These are phyloP conservation scores for Phoebastria nigripes DNA, from an alignment of 2,797 vertebrate species.

Conservation along the genomic window DNA sequence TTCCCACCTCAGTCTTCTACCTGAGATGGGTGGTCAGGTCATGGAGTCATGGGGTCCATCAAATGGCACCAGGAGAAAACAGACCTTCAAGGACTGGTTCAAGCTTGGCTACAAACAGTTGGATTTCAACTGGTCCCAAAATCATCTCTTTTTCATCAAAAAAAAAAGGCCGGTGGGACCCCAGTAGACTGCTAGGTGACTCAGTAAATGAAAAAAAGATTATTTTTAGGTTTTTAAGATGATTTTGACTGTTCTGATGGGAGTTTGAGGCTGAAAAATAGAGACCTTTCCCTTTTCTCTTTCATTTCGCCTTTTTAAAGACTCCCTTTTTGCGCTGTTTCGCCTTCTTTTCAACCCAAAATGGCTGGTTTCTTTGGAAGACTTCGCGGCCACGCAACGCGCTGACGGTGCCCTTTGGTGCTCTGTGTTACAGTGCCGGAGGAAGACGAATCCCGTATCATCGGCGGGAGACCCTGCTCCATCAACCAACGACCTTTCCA, in stretches of 20 bases:
- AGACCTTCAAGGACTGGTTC: neutral
- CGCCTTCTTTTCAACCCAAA: neutral
- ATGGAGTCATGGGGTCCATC: neutral
- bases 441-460: neutral
- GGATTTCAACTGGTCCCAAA: neutral
- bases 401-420: neutral
- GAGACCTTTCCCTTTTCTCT: neutral
- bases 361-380: rapidly evolving
- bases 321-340: neutral
- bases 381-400: rapidly evolving
- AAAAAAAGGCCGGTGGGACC: no score
- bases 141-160: neutral
- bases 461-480: neutral
- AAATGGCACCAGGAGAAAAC: neutral
- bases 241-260: no score
- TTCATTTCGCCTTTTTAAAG: no score
- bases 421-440: neutral
- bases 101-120: neutral
- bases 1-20: neutral
- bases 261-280: no score
- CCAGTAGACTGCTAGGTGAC: no score
- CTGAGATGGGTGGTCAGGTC: no score
- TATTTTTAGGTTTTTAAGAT: neutral
- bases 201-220: neutral
- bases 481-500: neutral